Base-by-base conservation (phyloP, 2,797 vertebrate species). In the Pterois miles region DNA sequence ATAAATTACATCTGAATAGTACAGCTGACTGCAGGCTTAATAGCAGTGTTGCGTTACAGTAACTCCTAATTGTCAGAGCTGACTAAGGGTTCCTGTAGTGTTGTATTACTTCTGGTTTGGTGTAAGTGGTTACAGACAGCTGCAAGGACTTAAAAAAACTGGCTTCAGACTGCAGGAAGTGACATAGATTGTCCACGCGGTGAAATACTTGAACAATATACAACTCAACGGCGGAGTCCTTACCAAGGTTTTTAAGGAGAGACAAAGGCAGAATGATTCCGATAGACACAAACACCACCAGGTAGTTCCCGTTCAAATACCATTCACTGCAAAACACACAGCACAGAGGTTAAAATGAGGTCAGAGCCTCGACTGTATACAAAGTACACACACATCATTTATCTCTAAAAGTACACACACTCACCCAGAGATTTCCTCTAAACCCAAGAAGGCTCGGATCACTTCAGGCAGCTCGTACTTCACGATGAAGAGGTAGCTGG, bases 381-480 rank as follows among this genome's bases (percentile, higher is more conserved):
- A 23, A 20, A 27, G 36, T 38, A 34, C 11, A 13, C 1, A 0
- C 38, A 76, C 13, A 23, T 23, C 0, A 20, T 7, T 60, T 4
- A 36, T 16, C 22, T 31, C 40, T 1, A 43, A 4, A 52, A 5
- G 3, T 33, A 33, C 6, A 50, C 23, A 20, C 27, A 93, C 97
- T 85, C 95, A 99, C 98, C 97, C 97, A 73, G 96, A 92, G 89
- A 58, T 96, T 84, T 98, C 96, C 78, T 99, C 96, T 33, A 98
- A 93, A 72, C 94, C 93, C 93, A 97, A 67, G 90, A 99, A 98
- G 50, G 97, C 91, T 77, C 95, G 93, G 82, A 99, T 98, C 40
- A 99, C 98, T 93, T 99, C 98, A n/a, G 98, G 98, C 66, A 99
- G 95, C 91, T 99, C 98, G 12, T 99, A 99, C 90, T 99, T 99